These are phyloP conservation scores for Melanaphis sacchari DNA, from an alignment of 1,140 invertebrate genomes.

Conservation along the genomic window DNA sequence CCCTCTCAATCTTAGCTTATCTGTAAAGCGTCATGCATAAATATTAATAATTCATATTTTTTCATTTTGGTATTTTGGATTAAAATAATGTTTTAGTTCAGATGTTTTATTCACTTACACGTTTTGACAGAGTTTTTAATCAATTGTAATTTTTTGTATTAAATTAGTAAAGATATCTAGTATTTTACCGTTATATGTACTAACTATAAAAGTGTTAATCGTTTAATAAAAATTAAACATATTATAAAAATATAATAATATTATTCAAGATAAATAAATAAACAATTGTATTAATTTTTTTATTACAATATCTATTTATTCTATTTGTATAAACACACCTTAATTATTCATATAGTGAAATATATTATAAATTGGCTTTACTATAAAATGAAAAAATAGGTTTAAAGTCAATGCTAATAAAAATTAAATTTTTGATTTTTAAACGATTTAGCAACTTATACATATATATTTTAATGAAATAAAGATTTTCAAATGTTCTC, in stretches of 20 bases:
- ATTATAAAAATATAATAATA: not conserved
- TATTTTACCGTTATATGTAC: not conserved
- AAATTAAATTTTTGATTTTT: no score
- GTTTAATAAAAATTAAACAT: not conserved
- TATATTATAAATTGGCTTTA: no score
- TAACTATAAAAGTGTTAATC: not conserved
- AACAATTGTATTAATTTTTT: not conserved
- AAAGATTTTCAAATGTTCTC: no score
- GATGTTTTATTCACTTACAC: not conserved
- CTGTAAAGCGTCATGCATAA: constrained; percentile 33
- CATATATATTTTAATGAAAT: no score
- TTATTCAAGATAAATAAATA: not conserved
- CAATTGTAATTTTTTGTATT: not conserved
- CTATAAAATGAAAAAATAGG: no score
- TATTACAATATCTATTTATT: not conserved
- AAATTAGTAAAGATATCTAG: not conserved
- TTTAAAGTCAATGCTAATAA: no score
- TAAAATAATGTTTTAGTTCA: not conserved
- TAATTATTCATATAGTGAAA: no score
- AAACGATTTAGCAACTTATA: no score
- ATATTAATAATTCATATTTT: constrained; percentile 55
- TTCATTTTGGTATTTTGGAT: not conserved
- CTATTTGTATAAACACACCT: no score
- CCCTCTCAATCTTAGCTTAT: constrained; percentile 51
- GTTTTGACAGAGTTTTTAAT: not conserved